These are phyloP conservation scores for Pelmatolapia mariae DNA, from an alignment of 2,113 vertebrate genomes.

Conservation along the genomic window DNA sequence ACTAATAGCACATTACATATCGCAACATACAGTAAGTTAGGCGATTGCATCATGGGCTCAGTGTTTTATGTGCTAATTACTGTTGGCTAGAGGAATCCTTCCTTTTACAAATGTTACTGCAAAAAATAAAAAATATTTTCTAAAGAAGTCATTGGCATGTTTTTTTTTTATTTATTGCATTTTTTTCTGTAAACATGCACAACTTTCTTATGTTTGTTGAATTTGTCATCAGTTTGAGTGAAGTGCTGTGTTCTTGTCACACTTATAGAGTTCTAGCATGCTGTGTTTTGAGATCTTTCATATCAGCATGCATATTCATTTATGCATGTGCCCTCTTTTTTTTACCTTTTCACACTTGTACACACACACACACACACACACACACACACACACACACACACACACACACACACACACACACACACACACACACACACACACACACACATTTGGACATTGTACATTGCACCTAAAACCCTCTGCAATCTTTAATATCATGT, in stretches of 20 bases:
- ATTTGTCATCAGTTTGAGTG: constrained; percentile 2
- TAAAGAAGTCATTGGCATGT: constrained; percentile 63
- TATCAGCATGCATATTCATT: constrained; percentile 20
- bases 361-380: not conserved
- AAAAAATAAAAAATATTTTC: constrained; percentile 72
- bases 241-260: not conserved
- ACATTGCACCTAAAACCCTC: not conserved
- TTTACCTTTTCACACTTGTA: not conserved
- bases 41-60: not conserved
- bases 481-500: not conserved
- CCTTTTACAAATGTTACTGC: constrained; percentile 74
- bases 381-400: not conserved
- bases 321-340: constrained; percentile 36
- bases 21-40: not conserved
- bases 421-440: not conserved
- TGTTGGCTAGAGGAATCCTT: constrained; percentile 1
- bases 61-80: constrained; percentile 11
- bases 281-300: not conserved
- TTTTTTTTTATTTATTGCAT: constrained; percentile 24
- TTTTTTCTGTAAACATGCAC: not conserved
- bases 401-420: not conserved
- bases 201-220: not conserved
- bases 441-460: not conserved
- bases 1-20: not conserved
- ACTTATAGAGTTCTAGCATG: constrained; percentile 1